Evolutionary conservation across 2,888 invertebrate genomes (phyloP).

Genomic region (Tenthredo notha): DNA sequence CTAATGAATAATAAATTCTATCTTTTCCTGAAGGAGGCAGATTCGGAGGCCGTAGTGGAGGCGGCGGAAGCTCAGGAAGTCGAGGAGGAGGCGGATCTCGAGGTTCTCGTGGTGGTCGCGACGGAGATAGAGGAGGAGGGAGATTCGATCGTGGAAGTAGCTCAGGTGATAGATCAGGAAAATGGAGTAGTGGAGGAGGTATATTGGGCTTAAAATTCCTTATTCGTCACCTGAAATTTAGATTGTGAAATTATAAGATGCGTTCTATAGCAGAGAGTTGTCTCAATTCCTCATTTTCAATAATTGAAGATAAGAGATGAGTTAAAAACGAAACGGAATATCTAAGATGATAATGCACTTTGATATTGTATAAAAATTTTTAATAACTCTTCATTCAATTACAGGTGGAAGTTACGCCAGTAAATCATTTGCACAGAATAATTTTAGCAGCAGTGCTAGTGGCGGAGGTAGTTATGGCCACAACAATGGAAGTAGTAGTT

Average conservation of each 20-base stretch:
- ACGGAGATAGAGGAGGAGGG: constrained; percentile 66
- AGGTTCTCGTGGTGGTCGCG: constrained; percentile 66
- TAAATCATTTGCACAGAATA: constrained; percentile 71
- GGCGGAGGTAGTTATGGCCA: constrained; percentile 45
- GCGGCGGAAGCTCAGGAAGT: constrained; percentile 62
- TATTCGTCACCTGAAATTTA: background rate
- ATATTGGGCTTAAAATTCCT: background rate
- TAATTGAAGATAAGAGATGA: background rate
- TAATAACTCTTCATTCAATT: background rate
- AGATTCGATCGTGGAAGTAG: constrained; percentile 70
- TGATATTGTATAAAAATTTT: background rate
- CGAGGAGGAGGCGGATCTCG: constrained; percentile 65
- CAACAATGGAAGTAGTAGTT: constrained; percentile 60
- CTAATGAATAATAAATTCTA: background rate
- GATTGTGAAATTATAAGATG: background rate
- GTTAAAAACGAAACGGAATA: background rate
- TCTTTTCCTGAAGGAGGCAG: constrained; percentile 67
- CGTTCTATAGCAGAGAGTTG: background rate
- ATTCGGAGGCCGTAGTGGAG: constrained; percentile 70
- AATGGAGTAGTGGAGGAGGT: constrained; percentile 70
- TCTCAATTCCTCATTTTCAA: background rate
- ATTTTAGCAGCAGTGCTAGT: constrained; percentile 64
- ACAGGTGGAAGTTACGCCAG: constrained; percentile 64
- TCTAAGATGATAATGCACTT: background rate
- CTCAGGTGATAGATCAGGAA: constrained; percentile 67